Evolutionary conservation across 2,797 vertebrate genomes (phyloP), one percentile per base, ranked within the genome.

Genomic region (Cryptoblepharus egeriae): DNA sequence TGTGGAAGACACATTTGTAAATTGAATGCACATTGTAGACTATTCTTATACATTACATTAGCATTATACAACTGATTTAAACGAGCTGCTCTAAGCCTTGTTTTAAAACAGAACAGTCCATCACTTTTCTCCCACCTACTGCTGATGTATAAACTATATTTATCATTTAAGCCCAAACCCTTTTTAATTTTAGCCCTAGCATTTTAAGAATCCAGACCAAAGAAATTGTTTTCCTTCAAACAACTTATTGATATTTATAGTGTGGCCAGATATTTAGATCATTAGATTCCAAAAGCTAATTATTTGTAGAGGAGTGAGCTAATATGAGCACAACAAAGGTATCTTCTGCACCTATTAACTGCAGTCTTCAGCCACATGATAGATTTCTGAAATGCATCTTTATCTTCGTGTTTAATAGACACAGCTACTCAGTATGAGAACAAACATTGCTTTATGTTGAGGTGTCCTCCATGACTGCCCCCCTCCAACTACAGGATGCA

Each of bases 231-330:
- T 69, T 28, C 58, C 37, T 49, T 35, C 30, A 42, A 52, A 22
- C 15, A 61, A n/a, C n/a, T 45, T 63, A 42, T 58, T 5, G 22
- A 18, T 42, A 60, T 60, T 35, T 57, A 20, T 32, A 55, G 22
- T 11, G 32, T n/a, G 26, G n/a, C 77, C 49, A 52, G 49, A 52
- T 10, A 16, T 52, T 52, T 52, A 52, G 18, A 52, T 52, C 12
- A 32, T 60, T 57, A 16, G 3, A 30, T 1, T 80, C 76, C 85
- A 60, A 83, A 88, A 79, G 58, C 78, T 57, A 57, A 57, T 88
- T 90, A 87, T 76, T 63, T 87, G 69, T 85, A 74, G 77, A 71
- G 24, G 68, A 45, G 22, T 16, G 28, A 26, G 65, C 52, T 69
- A 20, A 24, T 55, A 37, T 52, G 37, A 63, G 26, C 26, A 26